These are phyloP conservation scores for Metaphire vulgaris DNA, from an alignment of 1,140 invertebrate genomes.

Conservation along the genomic window DNA sequence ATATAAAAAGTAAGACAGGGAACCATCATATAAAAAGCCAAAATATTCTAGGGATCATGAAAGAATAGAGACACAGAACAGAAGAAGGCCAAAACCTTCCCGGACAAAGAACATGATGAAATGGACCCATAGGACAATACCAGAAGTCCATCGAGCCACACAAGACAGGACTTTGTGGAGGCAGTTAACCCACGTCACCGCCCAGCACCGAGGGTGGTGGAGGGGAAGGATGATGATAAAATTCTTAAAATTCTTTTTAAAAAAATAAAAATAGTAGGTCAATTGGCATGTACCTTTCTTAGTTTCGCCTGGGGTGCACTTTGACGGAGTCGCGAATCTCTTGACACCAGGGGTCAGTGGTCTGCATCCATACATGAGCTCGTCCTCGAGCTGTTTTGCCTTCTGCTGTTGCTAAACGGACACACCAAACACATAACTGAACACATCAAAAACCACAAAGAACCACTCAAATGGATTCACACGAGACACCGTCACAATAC, in stretches of 20 bases:
- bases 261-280: neutral
- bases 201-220: too few relatives aligned
- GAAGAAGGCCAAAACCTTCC: too few relatives aligned
- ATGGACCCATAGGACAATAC: neutral
- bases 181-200: too few relatives aligned
- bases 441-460: neutral
- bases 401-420: slow-evolving; percentile 38
- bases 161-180: too few relatives aligned
- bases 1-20: neutral
- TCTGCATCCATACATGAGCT: slow-evolving; percentile 46
- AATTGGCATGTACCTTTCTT: slow-evolving; percentile 27
- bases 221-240: too few relatives aligned
- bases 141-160: neutral
- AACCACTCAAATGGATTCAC: too few relatives aligned
- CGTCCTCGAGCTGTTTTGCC: slow-evolving; percentile 43
- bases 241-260: neutral
- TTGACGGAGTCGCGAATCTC: slow-evolving; percentile 31
- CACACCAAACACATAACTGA: neutral
- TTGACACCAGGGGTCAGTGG: slow-evolving; percentile 37
- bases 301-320: slow-evolving; percentile 40
- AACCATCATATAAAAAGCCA: too few relatives aligned
- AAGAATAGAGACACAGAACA: too few relatives aligned
- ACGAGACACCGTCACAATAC: too few relatives aligned
- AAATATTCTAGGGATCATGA: too few relatives aligned
- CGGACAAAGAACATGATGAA: too few relatives aligned